Evolutionary conservation across 2,888 invertebrate genomes (phyloP), one percentile per base, ranked within the genome.

Genomic region (Onchidella celtica): DNA sequence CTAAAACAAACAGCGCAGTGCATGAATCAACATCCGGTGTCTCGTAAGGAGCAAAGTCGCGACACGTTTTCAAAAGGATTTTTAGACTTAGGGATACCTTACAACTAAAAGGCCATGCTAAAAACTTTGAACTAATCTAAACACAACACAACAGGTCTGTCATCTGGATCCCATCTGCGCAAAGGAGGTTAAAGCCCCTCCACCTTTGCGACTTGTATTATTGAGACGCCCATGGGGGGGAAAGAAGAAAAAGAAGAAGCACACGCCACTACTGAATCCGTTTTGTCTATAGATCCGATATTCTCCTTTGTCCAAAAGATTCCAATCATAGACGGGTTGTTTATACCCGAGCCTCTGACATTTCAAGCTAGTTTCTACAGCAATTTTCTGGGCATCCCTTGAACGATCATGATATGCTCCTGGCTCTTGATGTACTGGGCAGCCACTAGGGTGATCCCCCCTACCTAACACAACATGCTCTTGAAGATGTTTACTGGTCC

Each of bases 101-200:
- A 47, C 17, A 17, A 11, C 47, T 47, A 17, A 47, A 47, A 47
- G 27, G 36, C 38, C 59, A 24, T 17, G 3, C 32, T 21, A 24
- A 73, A 72, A n/a, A 61, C 73, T 61, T 27, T 59, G 6, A 34
- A 61, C 36, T 36, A 59, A 73, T 24, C 34, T 27, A 73, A 59
- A 59, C 73, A 73, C 4, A 73, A 59, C 73, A 73, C 34, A 59
- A 59, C 24, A 24, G 0, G 14, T 47, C n/a, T 73, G 38, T 73
- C 73, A 73, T 59, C 59, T 73, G 73, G 59, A 4, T 57, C 36
- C 0, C 73, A 73, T 73, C 59, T 61, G 61, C 36, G 17, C 17
- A n/a, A n/a, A n/a, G n/a, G n/a, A n/a, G n/a, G n/a, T n/a, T n/a
- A n/a, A n/a, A 47, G 47, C 47, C 6, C 21, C n/a, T 32, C 2